Percentiles rank a stretch among this genome's conserved stretches.
Conservation (phyloP, 2,113 vertebrate species). For the Pantherophis guttatus region DNA sequence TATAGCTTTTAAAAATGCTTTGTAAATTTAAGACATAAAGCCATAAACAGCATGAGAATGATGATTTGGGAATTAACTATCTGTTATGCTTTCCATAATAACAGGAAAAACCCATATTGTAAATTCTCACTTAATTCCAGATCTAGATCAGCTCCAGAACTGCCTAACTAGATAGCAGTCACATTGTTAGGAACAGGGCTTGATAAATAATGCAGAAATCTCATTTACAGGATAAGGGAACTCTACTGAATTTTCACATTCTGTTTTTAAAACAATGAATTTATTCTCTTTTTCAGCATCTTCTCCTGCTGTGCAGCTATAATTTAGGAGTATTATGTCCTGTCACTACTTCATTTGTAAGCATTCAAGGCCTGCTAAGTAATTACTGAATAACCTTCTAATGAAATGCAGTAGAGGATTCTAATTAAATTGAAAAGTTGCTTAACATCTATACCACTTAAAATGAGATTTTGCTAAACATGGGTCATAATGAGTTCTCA, state of each 20-base stretch:
- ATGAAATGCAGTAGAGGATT: conserved; percentile 70
- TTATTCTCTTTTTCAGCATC: conserved; percentile 58
- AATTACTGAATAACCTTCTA: conserved; percentile 72
- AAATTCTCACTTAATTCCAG: background rate
- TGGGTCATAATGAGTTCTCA: conserved; percentile 64
- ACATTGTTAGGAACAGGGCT: background rate
- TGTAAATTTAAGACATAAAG: background rate
- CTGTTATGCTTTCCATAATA: background rate
- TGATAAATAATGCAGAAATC: background rate
- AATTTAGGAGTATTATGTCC: conserved; percentile 65
- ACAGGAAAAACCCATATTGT: background rate
- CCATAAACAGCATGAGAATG: background rate
- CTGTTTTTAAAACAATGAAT: conserved; percentile 49
- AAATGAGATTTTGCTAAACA: conserved; percentile 60
- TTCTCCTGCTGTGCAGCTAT: conserved; percentile 58
- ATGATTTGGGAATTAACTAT: background rate
- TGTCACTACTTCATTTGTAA: conserved; percentile 70
- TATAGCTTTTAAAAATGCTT: background rate
- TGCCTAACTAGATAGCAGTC: background rate
- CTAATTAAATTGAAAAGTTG: conserved; percentile 72
- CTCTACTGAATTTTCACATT: conserved; percentile 33
- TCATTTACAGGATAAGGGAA: background rate
- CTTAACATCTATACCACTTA: conserved; percentile 63
- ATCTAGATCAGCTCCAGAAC: background rate
- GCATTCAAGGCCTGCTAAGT: conserved; percentile 62